Evolutionary conservation across 23 tunicate genomes (phyloP).

Genomic region (Aplidium turbinatum): DNA sequence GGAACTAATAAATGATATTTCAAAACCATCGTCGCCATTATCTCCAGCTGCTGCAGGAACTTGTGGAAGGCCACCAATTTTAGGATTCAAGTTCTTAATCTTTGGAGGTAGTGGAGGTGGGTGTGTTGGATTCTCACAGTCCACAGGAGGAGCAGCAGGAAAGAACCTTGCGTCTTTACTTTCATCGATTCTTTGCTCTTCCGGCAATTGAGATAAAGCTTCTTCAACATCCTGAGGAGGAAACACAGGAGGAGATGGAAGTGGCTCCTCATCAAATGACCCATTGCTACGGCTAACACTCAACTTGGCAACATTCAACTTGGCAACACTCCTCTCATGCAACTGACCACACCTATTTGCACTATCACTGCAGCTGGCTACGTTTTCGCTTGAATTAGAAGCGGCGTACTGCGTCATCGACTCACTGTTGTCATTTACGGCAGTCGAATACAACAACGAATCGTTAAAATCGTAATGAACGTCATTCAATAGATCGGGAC

Average conservation of each 20-base stretch:
- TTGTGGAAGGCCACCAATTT: too few relatives aligned
- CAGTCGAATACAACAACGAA: background rate
- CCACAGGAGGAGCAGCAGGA: background rate
- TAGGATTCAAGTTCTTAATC: too few relatives aligned
- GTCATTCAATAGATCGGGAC: conserved; percentile 13
- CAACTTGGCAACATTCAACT: background rate
- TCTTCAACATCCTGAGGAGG: conserved; percentile 1
- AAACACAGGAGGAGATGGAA: background rate
- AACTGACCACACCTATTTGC: background rate
- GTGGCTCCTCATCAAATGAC: background rate
- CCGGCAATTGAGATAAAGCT: too few relatives aligned
- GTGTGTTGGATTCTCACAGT: conserved; percentile 5
- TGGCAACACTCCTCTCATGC: too few relatives aligned
- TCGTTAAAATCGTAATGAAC: background rate
- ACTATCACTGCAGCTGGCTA: background rate
- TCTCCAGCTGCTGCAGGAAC: too few relatives aligned
- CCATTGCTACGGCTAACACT: background rate
- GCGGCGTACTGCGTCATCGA: background rate
- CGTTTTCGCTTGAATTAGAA: background rate
- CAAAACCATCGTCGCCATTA: too few relatives aligned
- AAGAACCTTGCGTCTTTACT: too few relatives aligned
- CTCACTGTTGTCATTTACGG: conserved; percentile 59
- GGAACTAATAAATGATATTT: too few relatives aligned
- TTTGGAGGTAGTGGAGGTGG: conserved; percentile 38
- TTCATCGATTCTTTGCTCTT: too few relatives aligned